Evolutionary conservation across 1,140 invertebrate genomes (phyloP), one percentile per base, ranked within the genome.

Genomic region (Orchestia grillus): DNA sequence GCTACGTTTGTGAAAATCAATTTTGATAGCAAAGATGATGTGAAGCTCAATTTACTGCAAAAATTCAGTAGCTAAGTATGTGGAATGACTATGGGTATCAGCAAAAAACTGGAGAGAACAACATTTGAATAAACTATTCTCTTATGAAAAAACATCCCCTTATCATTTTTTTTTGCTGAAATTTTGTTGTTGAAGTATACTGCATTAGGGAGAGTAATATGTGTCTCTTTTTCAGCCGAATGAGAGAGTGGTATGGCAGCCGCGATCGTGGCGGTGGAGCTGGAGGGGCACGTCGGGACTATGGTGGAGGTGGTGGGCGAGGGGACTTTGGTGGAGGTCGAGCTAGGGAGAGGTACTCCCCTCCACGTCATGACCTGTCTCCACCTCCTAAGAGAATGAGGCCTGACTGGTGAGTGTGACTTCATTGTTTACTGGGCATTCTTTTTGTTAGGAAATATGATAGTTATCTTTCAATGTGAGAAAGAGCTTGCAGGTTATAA

Each of bases 311-410:
- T 28, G 88, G 97, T 44, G 97, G 97, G 43, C 41, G 97, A 41
- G 96, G 96, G 36, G 95, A 96, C 19, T 96, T 97, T 4, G 97
- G 98, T 36, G 97, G 97, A 0, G 97, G 98, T 4, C 98, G 98
- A 28, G 92, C 98, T 43, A 97, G 98, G 95, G 97, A 98, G 8
- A 99, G 99, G 97, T 99, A 98, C 96, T 98, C 98, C 0, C 98
- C 98, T 0, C 97, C 98, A 87, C 98, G 98, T 4, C 98, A 99
- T 97, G 98, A 99, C 96, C 97, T 98, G 97, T 98, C 97, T 77
- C 98, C 98, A 8, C 98, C 98, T 0, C 98, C 98, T 97, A 99
- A 99, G 97, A 97, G 98, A 96, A 98, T 99, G 97, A 97, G 98
- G 45, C 97, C 98, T 19, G 98, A 99, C 87, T 99, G 98, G 98